Evolutionary conservation across 2,888 invertebrate species (phyloP), one percentile per base, ranked within the genome.

Genomic region (Rugalucina vietnamica): DNA sequence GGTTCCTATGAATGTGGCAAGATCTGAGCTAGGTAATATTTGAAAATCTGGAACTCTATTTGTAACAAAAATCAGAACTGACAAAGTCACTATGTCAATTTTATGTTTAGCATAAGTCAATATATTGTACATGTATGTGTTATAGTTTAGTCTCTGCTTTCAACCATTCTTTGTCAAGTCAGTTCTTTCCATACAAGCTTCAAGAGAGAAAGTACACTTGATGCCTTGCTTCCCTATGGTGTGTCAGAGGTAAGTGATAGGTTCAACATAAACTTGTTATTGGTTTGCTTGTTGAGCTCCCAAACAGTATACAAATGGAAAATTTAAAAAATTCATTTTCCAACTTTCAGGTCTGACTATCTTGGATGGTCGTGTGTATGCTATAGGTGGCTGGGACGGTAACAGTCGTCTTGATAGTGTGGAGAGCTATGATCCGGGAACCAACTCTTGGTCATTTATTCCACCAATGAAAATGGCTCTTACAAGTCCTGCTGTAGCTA

Each of bases 301-400:
- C 14, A n/a, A 18, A 14, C 50, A 49, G 50, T 49, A 18, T 14
- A 12, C 24, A 65, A 65, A 18, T n/a, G n/a, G n/a, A n/a, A 65
- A 24, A 27, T 12, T 65, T 21, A 12, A 65, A 65, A 65, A 12
- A 27, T 18, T 14, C 12, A 65, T n/a, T 14, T 65, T 12, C 27
- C 12, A 12, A 21, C 24, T 57, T 76, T 10, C 87, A 95, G 95
- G 96, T 69, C 87, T 95, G 71, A 95, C 95, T 8, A 94, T 95
- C 91, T 88, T 96, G 81, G 95, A 96, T 91, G 95, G 95, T 5
- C 95, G 91, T 83, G 93, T 96, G 43, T 96, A 95, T 92, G 95
- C 95, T 49, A 95, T 95, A 34, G 96, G 96, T 32, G 96, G 96
- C 21, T 95, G 95, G 95, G 95, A 95, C 90, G 95, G 95, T 1